Conservation (phyloP, 2,888 invertebrate genomes). For the Oxycera nigricornis region DNA sequence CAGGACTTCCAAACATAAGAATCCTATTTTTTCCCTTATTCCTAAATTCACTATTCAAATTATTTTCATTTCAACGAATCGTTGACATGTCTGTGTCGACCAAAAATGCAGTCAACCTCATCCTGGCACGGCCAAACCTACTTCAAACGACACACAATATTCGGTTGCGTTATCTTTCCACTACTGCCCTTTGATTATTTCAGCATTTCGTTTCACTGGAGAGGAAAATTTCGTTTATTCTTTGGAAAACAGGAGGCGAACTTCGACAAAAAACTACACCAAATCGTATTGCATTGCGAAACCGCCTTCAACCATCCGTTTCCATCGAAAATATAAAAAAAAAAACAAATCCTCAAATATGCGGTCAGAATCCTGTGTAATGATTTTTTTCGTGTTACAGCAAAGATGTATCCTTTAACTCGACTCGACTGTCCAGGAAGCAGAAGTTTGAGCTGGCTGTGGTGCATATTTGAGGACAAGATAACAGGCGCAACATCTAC, state of each 20-base stretch:
- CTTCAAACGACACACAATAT: conserved; percentile 17
- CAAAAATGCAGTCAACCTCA: no score
- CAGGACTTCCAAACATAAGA: no score
- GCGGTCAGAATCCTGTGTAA: background rate
- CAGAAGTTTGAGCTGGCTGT: no score
- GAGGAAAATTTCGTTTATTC: conserved; percentile 35
- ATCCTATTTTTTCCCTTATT: no score
- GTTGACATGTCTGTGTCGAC: no score
- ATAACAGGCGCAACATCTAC: conserved; percentile 6
- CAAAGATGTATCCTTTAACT: background rate
- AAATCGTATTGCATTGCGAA: conserved; percentile 4
- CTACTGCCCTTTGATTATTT: conserved; percentile 33
- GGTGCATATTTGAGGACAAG: conserved; percentile 26
- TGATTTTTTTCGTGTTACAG: conserved; percentile 9
- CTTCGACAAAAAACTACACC: background rate
- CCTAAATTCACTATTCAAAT: no score
- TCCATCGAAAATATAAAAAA: no score
- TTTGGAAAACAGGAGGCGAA: background rate
- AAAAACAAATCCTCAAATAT: conserved; percentile 24
- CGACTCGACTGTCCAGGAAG: background rate
- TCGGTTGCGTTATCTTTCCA: conserved; percentile 11
- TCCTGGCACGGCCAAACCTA: no score
- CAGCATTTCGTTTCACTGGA: conserved; percentile 25
- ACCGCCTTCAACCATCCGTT: no score
- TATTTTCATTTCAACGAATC: no score